Base-by-base conservation (phyloP, 2,888 invertebrate genomes). In the Eristalis intricaria region DNA sequence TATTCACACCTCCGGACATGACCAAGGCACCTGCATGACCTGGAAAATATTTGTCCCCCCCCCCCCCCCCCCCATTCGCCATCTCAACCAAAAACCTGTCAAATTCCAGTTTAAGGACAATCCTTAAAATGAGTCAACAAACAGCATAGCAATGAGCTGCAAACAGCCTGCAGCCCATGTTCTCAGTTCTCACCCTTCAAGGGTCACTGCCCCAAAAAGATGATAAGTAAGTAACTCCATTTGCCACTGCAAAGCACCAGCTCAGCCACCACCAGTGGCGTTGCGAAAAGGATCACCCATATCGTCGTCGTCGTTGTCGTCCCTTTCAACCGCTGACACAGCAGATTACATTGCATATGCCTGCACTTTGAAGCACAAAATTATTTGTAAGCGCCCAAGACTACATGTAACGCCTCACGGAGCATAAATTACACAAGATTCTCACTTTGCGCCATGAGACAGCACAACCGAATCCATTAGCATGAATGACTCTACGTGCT, bases 401-500 rank as follows among this genome's bases (percentile, higher is more conserved):
- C 10, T 26, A 32, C 56, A 38, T 35, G 50, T 13, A 60, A 60
- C 8, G 60, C 60, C 60, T 29, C 60, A 26, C 60, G 26, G 7
- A 60, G 60, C 60, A 60, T 29, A 60, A 26, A 60, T 60, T 60
- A 26, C 60, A 60, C 60, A 26, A 23, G 60, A 60, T 60, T 23
- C 26, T 29, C 60, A 60, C 60, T 60, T 60, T 60, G 23, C 60
- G 13, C 56, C 29, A 64, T 32, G 64, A 56, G 60, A 60, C 60
- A 60, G 60, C 60, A 60, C 26, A 60, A 60, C 60, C 60, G 26
- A 29, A 60, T 60, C 60, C 60, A 60, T 60, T 60, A 60, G 60
- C 60, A 60, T 60, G 60, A 60, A 60, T 60, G 60, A 29, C 26
- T 23, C 26, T 60, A 60, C 60, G 60, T 60, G 60, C 60, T 60